Percentiles rank a stretch among this genome's conserved stretches.
Conservation (phyloP, 2,113 vertebrate species). For the Steatornis caripensis region DNA sequence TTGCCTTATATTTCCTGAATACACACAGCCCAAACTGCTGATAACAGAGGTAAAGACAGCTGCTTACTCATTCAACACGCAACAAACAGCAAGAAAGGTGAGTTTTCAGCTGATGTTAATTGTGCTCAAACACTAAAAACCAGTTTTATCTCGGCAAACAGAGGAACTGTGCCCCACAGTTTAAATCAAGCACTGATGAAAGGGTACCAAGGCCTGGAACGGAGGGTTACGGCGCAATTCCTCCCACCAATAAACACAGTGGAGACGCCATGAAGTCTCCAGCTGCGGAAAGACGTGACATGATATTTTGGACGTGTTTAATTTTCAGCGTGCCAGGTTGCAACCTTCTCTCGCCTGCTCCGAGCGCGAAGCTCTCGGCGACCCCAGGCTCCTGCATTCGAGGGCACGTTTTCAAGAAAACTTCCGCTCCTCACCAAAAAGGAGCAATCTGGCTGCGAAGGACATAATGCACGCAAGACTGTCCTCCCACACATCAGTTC, state of each 20-base stretch:
- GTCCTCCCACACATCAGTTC: neutral
- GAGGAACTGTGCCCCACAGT: neutral
- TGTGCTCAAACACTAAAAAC: conserved; percentile 35
- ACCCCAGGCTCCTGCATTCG: neutral
- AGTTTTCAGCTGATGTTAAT: conserved; percentile 56
- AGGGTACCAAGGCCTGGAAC: neutral
- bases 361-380: accelerated
- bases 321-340: neutral
- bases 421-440: neutral
- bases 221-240: neutral
- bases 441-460: neutral
- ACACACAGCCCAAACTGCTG: conserved; percentile 6
- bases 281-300: neutral
- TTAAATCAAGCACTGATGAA: conserved; percentile 56
- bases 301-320: neutral
- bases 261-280: neutral
- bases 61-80: conserved; percentile 66
- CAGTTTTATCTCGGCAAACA: conserved; percentile 64
- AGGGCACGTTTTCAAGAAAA: neutral
- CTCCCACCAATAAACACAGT: neutral
- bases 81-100: conserved; percentile 11
- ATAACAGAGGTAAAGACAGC: conserved; percentile 56
- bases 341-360: neutral
- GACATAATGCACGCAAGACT: accelerated
- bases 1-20: neutral